phyloP scores from a whole-genome alignment of 1,140 invertebrate species.

The Zaprionus davidi region DNA sequence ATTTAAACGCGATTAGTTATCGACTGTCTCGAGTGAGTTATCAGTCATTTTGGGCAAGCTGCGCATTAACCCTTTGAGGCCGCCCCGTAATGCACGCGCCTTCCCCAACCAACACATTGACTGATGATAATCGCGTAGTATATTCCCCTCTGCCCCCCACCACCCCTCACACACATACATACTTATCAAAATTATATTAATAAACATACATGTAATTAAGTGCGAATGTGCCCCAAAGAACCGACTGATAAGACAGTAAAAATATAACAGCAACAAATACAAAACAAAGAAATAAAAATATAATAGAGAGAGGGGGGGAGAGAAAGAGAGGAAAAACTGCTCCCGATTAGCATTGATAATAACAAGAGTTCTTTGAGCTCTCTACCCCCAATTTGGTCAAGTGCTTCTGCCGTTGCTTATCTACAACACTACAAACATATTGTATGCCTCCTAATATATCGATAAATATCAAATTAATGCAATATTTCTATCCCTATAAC shows the following conservation, averaged over 20 bases:
- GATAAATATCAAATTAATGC: not conserved
- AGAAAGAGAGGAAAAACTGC: not conserved
- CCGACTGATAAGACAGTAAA: constrained; percentile 18
- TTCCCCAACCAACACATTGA: constrained; percentile 3
- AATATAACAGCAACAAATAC: not conserved
- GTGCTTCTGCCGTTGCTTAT: constrained; percentile 16
- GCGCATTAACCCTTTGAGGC: constrained; percentile 21
- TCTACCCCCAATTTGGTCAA: constrained; percentile 1
- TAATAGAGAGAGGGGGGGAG: not conserved
- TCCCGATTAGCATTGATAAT: constrained; percentile 22
- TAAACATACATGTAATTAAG: constrained; percentile 7
- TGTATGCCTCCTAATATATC: not conserved
- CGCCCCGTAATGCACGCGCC: constrained; percentile 3
- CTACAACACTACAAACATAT: constrained; percentile 15
- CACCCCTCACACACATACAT: not conserved
- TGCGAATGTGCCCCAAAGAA: constrained; percentile 7
- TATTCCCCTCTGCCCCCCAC: not conserved
- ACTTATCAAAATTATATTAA: constrained; percentile 30
- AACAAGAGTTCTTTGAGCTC: not conserved
- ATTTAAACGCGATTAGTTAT: constrained; percentile 27
- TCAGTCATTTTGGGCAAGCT: constrained; percentile 5
- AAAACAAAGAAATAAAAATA: constrained; percentile 2
- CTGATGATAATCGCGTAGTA: constrained; percentile 21
- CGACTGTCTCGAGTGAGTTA: constrained; percentile 8
- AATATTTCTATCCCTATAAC: not conserved